A percentile compares a stretch with the other conserved stretches of the same genome.
Evolutionary conservation across 1,140 invertebrate genomes (phyloP).

Genomic region (Eueides isabella): DNA sequence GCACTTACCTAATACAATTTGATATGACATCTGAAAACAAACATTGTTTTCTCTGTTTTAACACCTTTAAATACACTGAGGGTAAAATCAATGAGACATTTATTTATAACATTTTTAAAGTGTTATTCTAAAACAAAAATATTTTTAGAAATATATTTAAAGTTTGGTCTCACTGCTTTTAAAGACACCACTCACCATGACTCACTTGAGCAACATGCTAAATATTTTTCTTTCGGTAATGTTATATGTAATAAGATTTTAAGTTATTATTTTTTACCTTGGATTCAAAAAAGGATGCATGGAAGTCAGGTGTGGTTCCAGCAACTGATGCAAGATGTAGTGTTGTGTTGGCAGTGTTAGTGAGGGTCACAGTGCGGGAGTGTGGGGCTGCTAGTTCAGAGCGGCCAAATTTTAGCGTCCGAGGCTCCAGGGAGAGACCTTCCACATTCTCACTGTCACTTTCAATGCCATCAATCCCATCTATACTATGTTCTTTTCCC

Average conservation of each 20-base stretch:
- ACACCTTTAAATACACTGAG: constrained; percentile 10
- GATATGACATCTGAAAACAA: constrained; percentile 31
- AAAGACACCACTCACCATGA: constrained; percentile 5
- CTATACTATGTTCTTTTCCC: constrained; percentile 47
- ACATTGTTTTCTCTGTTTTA: constrained; percentile 30
- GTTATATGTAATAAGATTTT: background rate
- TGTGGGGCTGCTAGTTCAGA: constrained; percentile 59
- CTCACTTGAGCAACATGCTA: constrained; percentile 39
- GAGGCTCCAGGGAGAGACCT: constrained; percentile 54
- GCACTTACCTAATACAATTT: constrained; percentile 31
- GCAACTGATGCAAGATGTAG: constrained; percentile 73
- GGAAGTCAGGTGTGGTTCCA: constrained; percentile 73
- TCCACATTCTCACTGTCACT: constrained; percentile 43
- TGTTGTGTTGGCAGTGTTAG: constrained; percentile 66
- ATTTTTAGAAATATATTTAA: too few species aligned
- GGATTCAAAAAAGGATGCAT: constrained; percentile 74
- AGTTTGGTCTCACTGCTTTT: too few species aligned
- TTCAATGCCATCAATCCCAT: constrained; percentile 41
- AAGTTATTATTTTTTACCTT: constrained; percentile 50
- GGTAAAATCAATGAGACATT: background rate
- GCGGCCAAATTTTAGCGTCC: constrained; percentile 55
- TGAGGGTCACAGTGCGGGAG: constrained; percentile 61
- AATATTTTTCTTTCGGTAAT: constrained; percentile 16
- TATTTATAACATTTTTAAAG: too few species aligned
- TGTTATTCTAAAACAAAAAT: too few species aligned